Conservation (phyloP, 2,113 vertebrate genomes). For the Nesoenas mayeri region DNA sequence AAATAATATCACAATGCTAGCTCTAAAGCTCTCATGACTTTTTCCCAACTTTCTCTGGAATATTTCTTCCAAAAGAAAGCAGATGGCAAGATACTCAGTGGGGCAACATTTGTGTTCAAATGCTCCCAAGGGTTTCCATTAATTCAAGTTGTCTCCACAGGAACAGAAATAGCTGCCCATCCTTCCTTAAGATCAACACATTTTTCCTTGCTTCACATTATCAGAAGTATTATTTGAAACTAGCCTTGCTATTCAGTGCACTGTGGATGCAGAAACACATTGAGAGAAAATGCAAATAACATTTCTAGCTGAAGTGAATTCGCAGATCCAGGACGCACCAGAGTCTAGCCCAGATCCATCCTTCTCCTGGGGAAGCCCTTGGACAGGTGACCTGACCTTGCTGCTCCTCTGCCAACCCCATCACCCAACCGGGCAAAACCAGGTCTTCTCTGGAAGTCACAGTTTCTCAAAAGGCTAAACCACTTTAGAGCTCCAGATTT, state of each 20-base stretch:
- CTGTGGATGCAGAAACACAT: neutral
- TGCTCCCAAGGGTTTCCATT: neutral
- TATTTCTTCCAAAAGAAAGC: slow-evolving; percentile 55
- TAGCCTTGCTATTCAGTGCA: neutral
- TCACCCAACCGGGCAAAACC: neutral
- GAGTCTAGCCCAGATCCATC: neutral
- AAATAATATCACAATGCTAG: slow-evolving; percentile 54
- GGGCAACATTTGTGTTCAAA: slow-evolving; percentile 23
- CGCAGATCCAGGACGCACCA: neutral
- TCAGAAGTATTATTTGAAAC: neutral
- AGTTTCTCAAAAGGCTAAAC: slow-evolving; percentile 2
- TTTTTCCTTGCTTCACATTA: neutral
- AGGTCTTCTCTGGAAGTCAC: slow-evolving; percentile 8
- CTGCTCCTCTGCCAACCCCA: neutral
- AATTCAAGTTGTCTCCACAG: neutral
- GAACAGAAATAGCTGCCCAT: neutral
- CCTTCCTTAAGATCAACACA: neutral
- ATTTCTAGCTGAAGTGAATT: neutral
- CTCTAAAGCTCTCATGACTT: slow-evolving; percentile 37
- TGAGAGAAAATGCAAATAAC: neutral
- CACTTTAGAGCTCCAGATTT: neutral
- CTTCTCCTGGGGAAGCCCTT: neutral
- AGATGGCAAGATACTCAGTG: slow-evolving; percentile 55
- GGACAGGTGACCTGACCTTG: neutral
- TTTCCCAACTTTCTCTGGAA: slow-evolving; percentile 50